Evolutionary conservation across 1,140 invertebrate species (phyloP), one percentile per base, ranked within the genome.

Genomic region (Ladona fulva): DNA sequence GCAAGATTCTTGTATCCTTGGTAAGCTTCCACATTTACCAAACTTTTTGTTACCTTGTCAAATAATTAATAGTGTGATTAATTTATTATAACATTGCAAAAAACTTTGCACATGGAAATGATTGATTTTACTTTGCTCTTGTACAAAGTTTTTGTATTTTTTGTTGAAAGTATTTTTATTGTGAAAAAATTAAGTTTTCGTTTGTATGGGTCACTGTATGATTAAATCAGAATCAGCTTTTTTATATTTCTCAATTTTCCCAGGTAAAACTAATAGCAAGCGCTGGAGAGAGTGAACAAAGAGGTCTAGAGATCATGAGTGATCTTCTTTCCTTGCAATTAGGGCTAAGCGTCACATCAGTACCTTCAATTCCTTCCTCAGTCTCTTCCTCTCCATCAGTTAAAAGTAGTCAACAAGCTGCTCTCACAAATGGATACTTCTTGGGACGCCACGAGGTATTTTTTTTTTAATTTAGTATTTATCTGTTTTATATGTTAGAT

Each of bases 1-100:
- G 94, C 24, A 89, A 89, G 79, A 91, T 92, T 0, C 89, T 96
- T 6, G 94, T 96, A 82, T 95, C 94, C 0, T 94, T 95, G 87
- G 92, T 92, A 82, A 52, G 25, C 74, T 14, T 14, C 12, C 10
- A 25, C 77, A 22, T 77, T 24, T 75, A 11, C n/a, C 19, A 19
- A 12, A 19, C 74, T 73, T 73, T 24, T 22, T 24, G 0, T 37
- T 37, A 37, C 1, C 29, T 37, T 37, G 8, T 37, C 29, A 37
- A 37, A 1, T 37, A n/a, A 37, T 37, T 37, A 37, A 5, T 5
- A 1, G 8, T 37, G 29, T 37, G 29, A 37, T 37, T 37, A 37
- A 37, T 37, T 37, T 37, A 37, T 37, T 5, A n/a, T n/a, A n/a
- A n/a, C n/a, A n/a, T n/a, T n/a, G n/a, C n/a, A n/a, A n/a, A n/a